A percentile compares a stretch with the other conserved stretches of the same genome.
These are phyloP conservation scores for Tetanocera ferruginea DNA, from an alignment of 2,888 invertebrate genomes.

Conservation along the genomic window DNA sequence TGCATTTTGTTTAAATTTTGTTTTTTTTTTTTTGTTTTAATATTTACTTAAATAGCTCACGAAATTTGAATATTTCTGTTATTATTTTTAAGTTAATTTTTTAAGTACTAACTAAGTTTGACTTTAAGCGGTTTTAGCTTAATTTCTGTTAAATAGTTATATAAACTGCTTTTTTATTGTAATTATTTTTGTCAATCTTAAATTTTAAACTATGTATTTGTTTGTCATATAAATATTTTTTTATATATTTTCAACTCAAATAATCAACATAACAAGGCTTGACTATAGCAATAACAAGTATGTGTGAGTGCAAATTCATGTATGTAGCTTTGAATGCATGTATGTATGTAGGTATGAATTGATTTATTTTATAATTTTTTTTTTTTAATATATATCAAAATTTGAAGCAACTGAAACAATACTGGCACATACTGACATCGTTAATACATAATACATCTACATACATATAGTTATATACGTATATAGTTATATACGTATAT, in stretches of 20 bases:
- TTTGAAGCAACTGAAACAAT: constrained; percentile 27
- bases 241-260: neutral
- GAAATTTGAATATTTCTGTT: neutral
- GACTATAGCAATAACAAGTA: neutral
- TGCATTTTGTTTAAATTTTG: constrained; percentile 2
- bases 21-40: neutral
- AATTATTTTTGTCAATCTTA: neutral
- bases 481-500: neutral
- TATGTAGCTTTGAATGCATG: neutral
- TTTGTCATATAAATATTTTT: neutral
- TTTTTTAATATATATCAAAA: neutral
- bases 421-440: constrained; percentile 11
- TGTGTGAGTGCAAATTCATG: neutral
- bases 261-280: constrained; percentile 22
- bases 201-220: neutral
- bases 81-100: constrained; percentile 15
- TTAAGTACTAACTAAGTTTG: constrained; percentile 29
- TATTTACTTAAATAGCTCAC: neutral
- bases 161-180: neutral
- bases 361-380: neutral
- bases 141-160: constrained; percentile 3
- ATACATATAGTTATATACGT: neutral
- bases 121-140: neutral
- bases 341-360: neutral
- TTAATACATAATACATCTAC: constrained; percentile 9